Evolutionary conservation across 2,797 vertebrate species (phyloP), one percentile per base, ranked within the genome.

Genomic region (Acanthornis magna): DNA sequence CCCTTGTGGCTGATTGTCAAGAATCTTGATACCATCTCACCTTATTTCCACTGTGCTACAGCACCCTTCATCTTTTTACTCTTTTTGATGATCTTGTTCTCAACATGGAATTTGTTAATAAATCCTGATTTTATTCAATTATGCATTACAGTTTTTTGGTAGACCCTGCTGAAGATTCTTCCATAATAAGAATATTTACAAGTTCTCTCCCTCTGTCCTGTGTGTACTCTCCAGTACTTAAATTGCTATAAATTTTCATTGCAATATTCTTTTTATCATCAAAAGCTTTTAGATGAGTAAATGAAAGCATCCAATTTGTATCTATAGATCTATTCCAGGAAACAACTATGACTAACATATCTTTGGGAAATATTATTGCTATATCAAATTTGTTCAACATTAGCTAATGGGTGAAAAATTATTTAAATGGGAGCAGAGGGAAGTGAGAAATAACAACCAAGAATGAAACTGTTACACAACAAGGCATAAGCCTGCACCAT

Each of bases 1-100:
- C 29, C 8, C 11, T 63, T 30, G 18, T 3, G 2, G 10, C 1
- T 65, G 15, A n/a, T 18, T 0, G 0, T 30, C 65, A 54, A 62
- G 30, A 62, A 65, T 42, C 13, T 23, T 42, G 9, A 15, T 29
- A 57, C 14, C 16, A 47, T 51, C 36, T 81, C 21, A 26, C n/a
- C 34, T 55, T 42, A 40, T 50, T 78, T 84, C 8, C 34, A 42
- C 9, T 7, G 20, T n/a, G 29, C 5, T 74, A 45, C 3, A 2
- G 12, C 51, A 63, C 29, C 5, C 9, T 60, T 75, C 10, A 17
- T 20, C 9, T 81, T 66, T 82, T 65, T 43, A 20, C 3, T 71
- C 10, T 61, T 85, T 81, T 67, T 48, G 40, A 68, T 34, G 43
- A 20, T 14, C 15, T 78, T 72, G 27, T 47, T 47, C 8, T 72